Base-by-base conservation (phyloP, 2,888 invertebrate species). In the Congeria kusceri region DNA sequence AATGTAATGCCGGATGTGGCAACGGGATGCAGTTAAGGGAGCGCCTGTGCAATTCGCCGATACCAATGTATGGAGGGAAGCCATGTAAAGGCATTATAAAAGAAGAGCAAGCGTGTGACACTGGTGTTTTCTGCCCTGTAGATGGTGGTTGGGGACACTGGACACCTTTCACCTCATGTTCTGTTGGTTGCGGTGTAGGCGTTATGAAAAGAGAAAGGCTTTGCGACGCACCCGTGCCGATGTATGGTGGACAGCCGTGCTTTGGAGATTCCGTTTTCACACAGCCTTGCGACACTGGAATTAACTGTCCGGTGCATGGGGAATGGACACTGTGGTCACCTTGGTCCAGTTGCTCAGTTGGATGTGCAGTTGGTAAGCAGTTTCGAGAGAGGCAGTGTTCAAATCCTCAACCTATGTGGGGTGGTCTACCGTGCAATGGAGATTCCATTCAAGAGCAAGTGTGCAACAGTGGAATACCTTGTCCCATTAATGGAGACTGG, bases 401-500 rank as follows among this genome's bases (percentile, higher is more conserved):
- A 20, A 63, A 70, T 32, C 83, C 83, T 0, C 23, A 62, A 5
- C 80, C 79, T 58, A n/a, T 28, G 13, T 68, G 65, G 53, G 77
- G 77, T 20, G 83, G 83, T 13, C 25, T 57, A 2, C n/a, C 27
- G 0, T 83, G 83, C 59, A 27, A 39, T 0, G 85, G 81, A 11
- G 62, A 68, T 9, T 15, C 27, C 7, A 58, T 59, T 15, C 79
- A 83, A 46, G 70, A 65, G 15, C 27, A 49, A 27, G 39, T 67
- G 5, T 85, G 85, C 58, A 68, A 77, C 23, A 63, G 68, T 5
- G 78, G 73, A 0, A 46, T 69, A 18, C 64, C 63, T 7, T 83
- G 83, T 73, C 75, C 83, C 11, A 28, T 77, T 18, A 56, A 83
- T 49, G 83, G 83, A 13, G n/a, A 49, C 1, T 83, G 83, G 83